Percentiles rank a stretch among this genome's conserved stretches.
These are phyloP conservation scores for Acanthaster planci DNA, from an alignment of 35 echinoderm and acorn worm genomes.

Conservation along the genomic window DNA sequence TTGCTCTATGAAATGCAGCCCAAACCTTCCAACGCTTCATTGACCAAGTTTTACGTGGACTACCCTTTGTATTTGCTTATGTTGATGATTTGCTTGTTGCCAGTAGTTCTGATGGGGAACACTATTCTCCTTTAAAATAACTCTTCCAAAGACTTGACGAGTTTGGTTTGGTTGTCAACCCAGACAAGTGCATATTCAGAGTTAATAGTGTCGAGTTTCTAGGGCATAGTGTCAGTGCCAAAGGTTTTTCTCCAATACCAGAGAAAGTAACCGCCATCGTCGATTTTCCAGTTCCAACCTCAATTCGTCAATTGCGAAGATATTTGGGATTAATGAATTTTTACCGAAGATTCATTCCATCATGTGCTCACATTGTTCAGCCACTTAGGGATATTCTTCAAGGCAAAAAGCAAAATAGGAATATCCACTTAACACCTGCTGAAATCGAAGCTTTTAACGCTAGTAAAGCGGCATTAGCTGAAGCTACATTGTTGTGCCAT, in stretches of 20 bases:
- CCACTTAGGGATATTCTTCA: background rate
- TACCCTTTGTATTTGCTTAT: slow-evolving; percentile 58
- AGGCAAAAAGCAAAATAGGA: background rate
- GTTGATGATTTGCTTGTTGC: slow-evolving; percentile 50
- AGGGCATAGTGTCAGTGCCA: slow-evolving; percentile 37
- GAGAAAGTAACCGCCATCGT: slow-evolving; percentile 37
- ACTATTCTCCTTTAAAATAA: slow-evolving; percentile 12
- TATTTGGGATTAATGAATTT: background rate
- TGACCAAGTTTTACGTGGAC: slow-evolving; percentile 39
- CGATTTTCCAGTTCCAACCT: slow-evolving; percentile 33
- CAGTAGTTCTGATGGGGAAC: background rate
- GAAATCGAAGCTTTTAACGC: background rate
- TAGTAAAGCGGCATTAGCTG: background rate
- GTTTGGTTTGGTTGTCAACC: slow-evolving; percentile 56
- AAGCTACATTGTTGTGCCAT: background rate
- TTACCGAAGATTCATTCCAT: background rate
- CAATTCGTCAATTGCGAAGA: slow-evolving; percentile 5
- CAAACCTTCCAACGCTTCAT: slow-evolving; percentile 65
- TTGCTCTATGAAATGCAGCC: slow-evolving; percentile 25
- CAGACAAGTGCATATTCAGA: slow-evolving; percentile 52
- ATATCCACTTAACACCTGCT: background rate
- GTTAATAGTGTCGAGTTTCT: slow-evolving; percentile 34
- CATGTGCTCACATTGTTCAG: background rate
- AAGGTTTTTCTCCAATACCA: slow-evolving; percentile 33
- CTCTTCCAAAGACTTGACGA: slow-evolving; percentile 41